Base-by-base conservation (phyloP, 2,797 vertebrate genomes). In the Acestrorhynchus altus region DNA sequence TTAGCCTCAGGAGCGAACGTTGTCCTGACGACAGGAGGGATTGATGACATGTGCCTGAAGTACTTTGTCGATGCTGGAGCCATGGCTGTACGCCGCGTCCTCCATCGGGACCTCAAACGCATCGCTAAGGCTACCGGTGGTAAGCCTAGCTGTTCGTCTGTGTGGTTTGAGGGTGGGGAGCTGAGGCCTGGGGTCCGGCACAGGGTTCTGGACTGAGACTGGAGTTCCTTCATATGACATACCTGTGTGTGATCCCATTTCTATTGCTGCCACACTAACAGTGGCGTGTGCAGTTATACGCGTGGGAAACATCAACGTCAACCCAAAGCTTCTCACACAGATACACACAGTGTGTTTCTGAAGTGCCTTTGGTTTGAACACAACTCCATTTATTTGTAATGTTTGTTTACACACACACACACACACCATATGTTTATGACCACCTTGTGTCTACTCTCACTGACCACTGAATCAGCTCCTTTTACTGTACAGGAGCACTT, bases 21-120 rank as follows among this genome's bases (percentile, higher is more conserved):
- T 3, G 86, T 99, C 81, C 92, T 99, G 74, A 97, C 95, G 81
- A 98, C 97, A 0, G 97, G 97, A 8, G 97, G 97, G 13, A 98
- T 99, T 64, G 98, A 98, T 68, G 98, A 99, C 77, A 98, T 98
- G 98, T 99, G 97, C 86, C 93, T 99, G 28, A 99, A 99, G 88
- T 99, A 99, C 72, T 99, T 99, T 1, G 95, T 97, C 86, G 98
- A 99, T 80, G 92, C 92, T 0, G 97, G 97, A 4, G 96, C 97
- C 24, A 98, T 99, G 95, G 98, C 96, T 35, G 96, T 99, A 64
- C 93, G 97, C 77, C 93, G 98, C 87, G 97, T 99, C 49, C 92
- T 98, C 4, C 99, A 98, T 85, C 95, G 78, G 85, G 98, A 99
- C 84, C 94, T 99, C 16, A 99, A 99, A 79, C 94, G 95, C 51